Base-by-base conservation (phyloP, 2,797 vertebrate species). In the Tokudaia muenninki region DNA sequence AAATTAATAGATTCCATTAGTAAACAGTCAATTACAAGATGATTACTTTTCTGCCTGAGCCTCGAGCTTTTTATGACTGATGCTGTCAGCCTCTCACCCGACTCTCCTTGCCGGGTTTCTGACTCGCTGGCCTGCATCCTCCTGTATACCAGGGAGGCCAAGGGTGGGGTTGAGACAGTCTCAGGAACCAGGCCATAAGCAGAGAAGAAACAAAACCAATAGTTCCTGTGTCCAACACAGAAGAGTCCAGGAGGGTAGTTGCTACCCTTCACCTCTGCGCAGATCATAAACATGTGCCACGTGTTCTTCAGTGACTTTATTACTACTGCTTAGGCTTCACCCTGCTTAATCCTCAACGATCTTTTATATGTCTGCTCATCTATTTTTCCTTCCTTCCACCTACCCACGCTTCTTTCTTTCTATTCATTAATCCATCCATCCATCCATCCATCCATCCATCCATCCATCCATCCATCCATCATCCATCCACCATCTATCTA, bases 1-100 rank as follows among this genome's bases (percentile, higher is more conserved):
- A 98, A 98, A 98, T 98, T 97, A 98, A 98, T 98, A 97, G 97
- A 97, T 94, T 97, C 97, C 96, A 98, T 98, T 98, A 98, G 92
- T 47, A 96, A 98, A 78, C 72, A 97, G 97, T 96, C 98, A 98
- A 94, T 98, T 98, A 97, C n/a, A 93, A 97, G 95, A 91, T 95
- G 96, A 97, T 98, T 94, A 47, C 95, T 98, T 98, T 93, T 75
- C 91, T 80, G 89, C 93, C 57, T 0, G 29, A 94, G 93, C 74
- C 79, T 79, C 13, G 2, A 52, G 59, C 0, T 34, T 79, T 31
- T 72, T 89, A 70, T 77, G 82, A 78, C 92, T 87, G 0, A 0
- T 80, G 67, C 26, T 19, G 94, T 65, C 52, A n/a, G 80, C 87
- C 57, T 31, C 41, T 75, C 74, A 9, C 21, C 24, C 57, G 0